Base-by-base conservation (phyloP, 2,113 vertebrate species). In the Dermatemys mawii region DNA sequence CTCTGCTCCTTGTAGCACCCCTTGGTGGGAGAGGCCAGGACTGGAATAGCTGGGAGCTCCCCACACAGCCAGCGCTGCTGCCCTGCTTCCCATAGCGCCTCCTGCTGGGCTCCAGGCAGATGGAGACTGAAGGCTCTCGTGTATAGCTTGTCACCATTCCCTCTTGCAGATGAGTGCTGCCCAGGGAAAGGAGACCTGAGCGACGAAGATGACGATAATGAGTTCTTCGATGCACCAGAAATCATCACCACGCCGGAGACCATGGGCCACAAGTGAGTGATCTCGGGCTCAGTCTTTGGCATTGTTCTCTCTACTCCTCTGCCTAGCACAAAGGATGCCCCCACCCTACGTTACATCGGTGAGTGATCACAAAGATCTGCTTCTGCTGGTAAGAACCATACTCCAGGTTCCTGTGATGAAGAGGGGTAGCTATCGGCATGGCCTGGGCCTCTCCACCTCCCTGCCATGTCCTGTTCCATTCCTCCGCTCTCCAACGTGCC, bases 131-230 rank as follows among this genome's bases (percentile, higher is more conserved):
- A 41, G 48, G 50, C 35, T 10, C 55, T 60, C 29, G 2, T 50
- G 51, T 35, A 14, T 12, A 94, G 48, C 4, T 19, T 3, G 11
- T 4, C 44, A 35, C 44, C 8, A 1, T 78, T 81, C 88, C 51
- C 44, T 73, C 46, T 27, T 93, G 17, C 88, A 98, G 98, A 98
- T 89, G 98, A 98, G 11, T 97, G 98, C 46, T 98, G 97, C 46
- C 95, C 98, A 1, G 98, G 95, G 8, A 99, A 99, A 94, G 99
- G 99, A 1, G 99, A 99, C 80, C 96, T 99, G 95, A 99, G 99
- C 6, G 99, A 99, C 0, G 99, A 99, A 93, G 99, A 99, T 0
- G 99, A 99, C 0, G 99, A 99, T 95, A 99, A 99, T 1, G 99
- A 99, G 95, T 99, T 99, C 96, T 99, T 99, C 9, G 99, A 99